These are phyloP conservation scores for Pissodes strobi DNA, from an alignment of 1,140 invertebrate genomes.

Conservation along the genomic window DNA sequence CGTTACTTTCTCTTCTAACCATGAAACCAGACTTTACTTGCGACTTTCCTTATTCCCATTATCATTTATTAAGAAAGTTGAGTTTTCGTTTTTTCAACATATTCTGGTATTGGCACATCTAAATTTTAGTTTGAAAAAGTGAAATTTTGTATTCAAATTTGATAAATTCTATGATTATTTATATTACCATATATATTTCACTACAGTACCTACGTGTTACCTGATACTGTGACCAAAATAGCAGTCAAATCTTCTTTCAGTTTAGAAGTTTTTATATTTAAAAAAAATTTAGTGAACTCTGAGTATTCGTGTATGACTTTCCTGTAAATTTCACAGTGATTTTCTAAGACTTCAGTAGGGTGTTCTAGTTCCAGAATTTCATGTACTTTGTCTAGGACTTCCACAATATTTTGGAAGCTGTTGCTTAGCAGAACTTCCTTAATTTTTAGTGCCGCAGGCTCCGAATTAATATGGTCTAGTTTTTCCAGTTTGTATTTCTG, in stretches of 20 bases:
- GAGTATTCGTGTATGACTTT: conserved; percentile 44
- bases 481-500: background rate
- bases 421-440: conserved; percentile 1
- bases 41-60: too few relatives aligned
- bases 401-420: conserved; percentile 9
- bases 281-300: conserved; percentile 46
- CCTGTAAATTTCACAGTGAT: conserved; percentile 35
- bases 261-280: conserved; percentile 41
- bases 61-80: too few relatives aligned
- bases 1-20: too few relatives aligned
- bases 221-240: conserved; percentile 28
- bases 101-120: too few relatives aligned
- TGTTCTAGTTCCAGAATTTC: conserved; percentile 21
- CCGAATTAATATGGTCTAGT: background rate
- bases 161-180: background rate
- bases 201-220: too few relatives aligned
- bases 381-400: conserved; percentile 21
- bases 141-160: too few relatives aligned
- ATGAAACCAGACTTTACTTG: too few relatives aligned
- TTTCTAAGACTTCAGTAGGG: conserved; percentile 5
- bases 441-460: conserved; percentile 5
- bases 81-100: too few relatives aligned
- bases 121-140: too few relatives aligned
- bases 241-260: conserved; percentile 41
- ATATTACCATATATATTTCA: too few relatives aligned